A percentile compares a stretch with the other conserved stretches of the same genome.
phyloP scores from a whole-genome alignment of 2,888 invertebrate genomes.

The Azorinus chamasolen region DNA sequence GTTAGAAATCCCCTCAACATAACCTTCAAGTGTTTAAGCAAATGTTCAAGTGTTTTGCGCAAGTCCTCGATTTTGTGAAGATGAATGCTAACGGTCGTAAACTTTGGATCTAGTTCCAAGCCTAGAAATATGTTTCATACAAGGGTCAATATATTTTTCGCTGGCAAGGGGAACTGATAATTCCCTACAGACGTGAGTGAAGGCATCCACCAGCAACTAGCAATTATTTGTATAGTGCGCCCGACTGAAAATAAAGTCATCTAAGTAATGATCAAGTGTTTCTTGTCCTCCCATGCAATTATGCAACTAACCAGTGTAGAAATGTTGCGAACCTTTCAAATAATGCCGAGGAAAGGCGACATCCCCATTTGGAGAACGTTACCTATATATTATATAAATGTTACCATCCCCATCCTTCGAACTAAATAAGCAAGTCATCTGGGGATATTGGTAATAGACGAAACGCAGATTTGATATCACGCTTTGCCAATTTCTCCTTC shows the following conservation, averaged over 20 bases:
- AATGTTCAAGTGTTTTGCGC: no score
- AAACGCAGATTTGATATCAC: no score
- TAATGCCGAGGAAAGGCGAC: conserved; percentile 17
- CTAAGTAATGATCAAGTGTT: conserved; percentile 31
- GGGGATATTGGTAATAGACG: no score
- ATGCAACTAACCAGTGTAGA: conserved; percentile 19
- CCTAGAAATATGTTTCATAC: conserved; percentile 16
- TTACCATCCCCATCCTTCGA: conserved; percentile 9
- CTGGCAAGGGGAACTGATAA: conserved; percentile 1
- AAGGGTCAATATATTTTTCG: conserved; percentile 13
- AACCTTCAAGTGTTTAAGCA: conserved; percentile 7
- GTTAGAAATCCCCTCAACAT: conserved; percentile 25
- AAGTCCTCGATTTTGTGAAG: conserved; percentile 7
- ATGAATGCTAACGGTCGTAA: conserved; percentile 16
- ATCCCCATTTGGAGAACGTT: conserved; percentile 31
- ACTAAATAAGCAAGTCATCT: conserved; percentile 31
- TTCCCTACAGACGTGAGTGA: background rate
- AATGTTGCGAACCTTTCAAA: no score
- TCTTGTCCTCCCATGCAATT: background rate
- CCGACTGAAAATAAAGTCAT: conserved; percentile 34
- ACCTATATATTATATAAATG: conserved; percentile 19
- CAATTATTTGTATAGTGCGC: conserved; percentile 5
- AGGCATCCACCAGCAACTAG: conserved; percentile 8
- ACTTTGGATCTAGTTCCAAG: conserved; percentile 19
- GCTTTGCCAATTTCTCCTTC: no score